Evolutionary conservation across 2,797 vertebrate species (phyloP).

Genomic region (Calcarius lapponicus): DNA sequence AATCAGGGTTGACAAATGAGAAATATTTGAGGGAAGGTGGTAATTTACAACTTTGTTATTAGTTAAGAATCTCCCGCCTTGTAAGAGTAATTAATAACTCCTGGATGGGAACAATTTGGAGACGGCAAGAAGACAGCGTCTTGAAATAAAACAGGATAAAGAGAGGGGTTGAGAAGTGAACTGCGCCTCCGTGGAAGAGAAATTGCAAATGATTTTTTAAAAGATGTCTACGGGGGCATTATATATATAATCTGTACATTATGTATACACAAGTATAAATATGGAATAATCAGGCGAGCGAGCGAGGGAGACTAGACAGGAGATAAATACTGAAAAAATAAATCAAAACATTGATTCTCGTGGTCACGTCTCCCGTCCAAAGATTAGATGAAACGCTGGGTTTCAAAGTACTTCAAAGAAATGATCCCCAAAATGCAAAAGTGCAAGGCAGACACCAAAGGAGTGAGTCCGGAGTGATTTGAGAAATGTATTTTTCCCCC

Average conservation of each 20-base stretch:
- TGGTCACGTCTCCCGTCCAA: conserved; percentile 42
- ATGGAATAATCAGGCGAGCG: conserved; percentile 25
- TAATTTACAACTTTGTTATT: conserved; percentile 83
- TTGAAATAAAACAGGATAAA: conserved; percentile 49
- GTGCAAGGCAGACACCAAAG: conserved; percentile 46
- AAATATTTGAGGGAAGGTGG: conserved; percentile 77
- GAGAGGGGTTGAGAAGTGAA: conserved; percentile 3
- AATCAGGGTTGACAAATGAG: conserved; percentile 80
- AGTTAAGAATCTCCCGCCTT: conserved; percentile 79
- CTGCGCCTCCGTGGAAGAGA: not conserved
- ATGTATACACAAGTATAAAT: conserved; percentile 48
- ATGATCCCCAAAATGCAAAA: conserved; percentile 54
- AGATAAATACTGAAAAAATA: conserved; percentile 62
- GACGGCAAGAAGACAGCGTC: conserved; percentile 22
- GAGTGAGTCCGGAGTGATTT: conserved; percentile 41
- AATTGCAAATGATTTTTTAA: conserved; percentile 37
- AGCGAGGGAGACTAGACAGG: conserved; percentile 16
- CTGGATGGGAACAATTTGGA: conserved; percentile 70
- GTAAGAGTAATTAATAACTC: conserved; percentile 80
- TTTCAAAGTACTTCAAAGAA: conserved; percentile 72
- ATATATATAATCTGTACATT: conserved; percentile 11
- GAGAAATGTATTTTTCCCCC: not conserved
- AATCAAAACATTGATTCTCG: conserved; percentile 68
- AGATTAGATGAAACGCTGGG: conserved; percentile 33
- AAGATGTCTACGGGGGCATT: conserved; percentile 42